Conservation (phyloP, 2,113 vertebrate genomes). For the Carlito syrichta region DNA sequence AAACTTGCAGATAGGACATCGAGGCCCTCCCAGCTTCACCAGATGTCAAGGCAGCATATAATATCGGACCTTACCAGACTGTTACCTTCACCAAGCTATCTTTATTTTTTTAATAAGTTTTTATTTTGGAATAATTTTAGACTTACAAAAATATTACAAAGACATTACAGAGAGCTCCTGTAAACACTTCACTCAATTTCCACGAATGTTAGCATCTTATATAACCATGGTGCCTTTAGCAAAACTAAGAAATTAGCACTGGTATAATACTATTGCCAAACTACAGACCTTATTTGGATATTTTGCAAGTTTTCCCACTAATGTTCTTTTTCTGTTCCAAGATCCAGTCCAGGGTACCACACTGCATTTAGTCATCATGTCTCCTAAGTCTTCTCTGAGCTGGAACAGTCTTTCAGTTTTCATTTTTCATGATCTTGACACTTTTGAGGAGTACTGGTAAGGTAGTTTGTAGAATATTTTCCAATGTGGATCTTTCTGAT, state of each 20-base stretch:
- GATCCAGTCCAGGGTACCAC: background rate
- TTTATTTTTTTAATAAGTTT: background rate
- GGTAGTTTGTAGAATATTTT: background rate
- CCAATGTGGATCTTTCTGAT: background rate
- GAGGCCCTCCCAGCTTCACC: background rate
- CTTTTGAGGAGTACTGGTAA: background rate
- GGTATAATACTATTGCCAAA: background rate
- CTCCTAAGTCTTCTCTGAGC: background rate
- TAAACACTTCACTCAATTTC: background rate
- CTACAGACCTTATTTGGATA: background rate
- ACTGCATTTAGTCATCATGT: too few relatives aligned
- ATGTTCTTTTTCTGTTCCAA: background rate
- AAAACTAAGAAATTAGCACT: background rate
- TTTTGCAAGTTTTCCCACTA: background rate
- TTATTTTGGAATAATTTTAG: background rate
- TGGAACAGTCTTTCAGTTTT: background rate
- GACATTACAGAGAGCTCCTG: background rate
- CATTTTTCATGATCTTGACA: background rate
- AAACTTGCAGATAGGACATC: background rate
- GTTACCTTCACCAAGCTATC: background rate
- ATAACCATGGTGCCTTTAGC: background rate
- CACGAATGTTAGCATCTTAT: background rate
- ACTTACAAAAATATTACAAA: background rate
- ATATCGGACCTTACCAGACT: background rate
- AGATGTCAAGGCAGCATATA: background rate